These are phyloP conservation scores for Leptinotarsa texana DNA, from an alignment of 1,140 invertebrate species.

Conservation along the genomic window DNA sequence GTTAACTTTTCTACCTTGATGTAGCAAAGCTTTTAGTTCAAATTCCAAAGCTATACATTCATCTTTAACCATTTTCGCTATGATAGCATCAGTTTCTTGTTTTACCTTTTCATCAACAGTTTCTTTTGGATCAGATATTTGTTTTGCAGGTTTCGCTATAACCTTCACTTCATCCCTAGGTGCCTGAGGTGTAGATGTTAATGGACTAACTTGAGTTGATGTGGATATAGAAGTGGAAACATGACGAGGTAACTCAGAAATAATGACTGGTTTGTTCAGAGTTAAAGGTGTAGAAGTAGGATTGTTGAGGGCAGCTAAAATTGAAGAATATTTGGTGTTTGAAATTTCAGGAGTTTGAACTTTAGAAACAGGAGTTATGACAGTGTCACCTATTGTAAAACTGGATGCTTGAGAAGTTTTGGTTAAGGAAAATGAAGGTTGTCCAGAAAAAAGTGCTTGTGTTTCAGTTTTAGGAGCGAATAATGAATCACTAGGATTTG, in stretches of 20 bases:
- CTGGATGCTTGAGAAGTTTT: constrained; percentile 2
- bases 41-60: constrained; percentile 67
- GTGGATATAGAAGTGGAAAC: neutral
- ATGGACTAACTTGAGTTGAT: constrained; percentile 2
- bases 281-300: neutral
- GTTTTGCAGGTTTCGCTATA: neutral
- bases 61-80: constrained; percentile 53
- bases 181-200: neutral
- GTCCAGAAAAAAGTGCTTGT: constrained; percentile 39
- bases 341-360: neutral
- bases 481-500: constrained; percentile 12
- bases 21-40: constrained; percentile 64
- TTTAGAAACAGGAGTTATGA: neutral
- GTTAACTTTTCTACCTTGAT: constrained; percentile 57
- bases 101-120: constrained; percentile 26
- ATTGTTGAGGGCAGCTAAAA: constrained; percentile 31
- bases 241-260: neutral
- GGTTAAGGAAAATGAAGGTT: constrained; percentile 36
- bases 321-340: constrained; percentile 35
- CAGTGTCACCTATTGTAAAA: neutral
- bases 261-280: constrained; percentile 24
- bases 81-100: constrained; percentile 48
- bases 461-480: constrained; percentile 23
- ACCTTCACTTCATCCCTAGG: neutral
- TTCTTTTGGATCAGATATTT: constrained; percentile 11